phyloP scores from a whole-genome alignment of 1,140 invertebrate species.

The Diorhabda sublineata region DNA sequence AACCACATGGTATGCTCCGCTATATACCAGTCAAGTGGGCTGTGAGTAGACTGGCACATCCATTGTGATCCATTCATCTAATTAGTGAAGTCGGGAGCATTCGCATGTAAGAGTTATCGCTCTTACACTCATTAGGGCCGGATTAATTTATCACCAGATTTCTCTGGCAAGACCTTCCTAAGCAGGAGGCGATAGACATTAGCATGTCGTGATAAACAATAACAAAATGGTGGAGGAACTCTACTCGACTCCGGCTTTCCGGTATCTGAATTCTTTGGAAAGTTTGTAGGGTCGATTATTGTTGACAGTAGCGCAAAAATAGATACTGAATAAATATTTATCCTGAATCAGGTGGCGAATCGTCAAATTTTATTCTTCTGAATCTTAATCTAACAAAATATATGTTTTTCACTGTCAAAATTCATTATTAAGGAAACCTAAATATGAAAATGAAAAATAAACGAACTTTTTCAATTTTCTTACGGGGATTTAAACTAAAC shows the following conservation, averaged over 20 bases:
- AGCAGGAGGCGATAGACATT: constrained; percentile 1
- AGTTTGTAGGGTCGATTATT: no score
- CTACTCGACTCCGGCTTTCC: background rate
- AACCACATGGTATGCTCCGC: constrained; percentile 33
- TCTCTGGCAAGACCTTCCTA: constrained; percentile 8
- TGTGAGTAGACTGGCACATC: constrained; percentile 20
- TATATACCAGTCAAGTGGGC: constrained; percentile 38
- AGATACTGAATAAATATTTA: no score
- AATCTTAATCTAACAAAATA: no score
- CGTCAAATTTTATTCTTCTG: no score
- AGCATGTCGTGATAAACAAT: constrained; percentile 16
- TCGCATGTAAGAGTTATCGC: constrained; percentile 44
- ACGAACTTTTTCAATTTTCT: no score
- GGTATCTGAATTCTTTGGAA: no score
- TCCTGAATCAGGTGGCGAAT: no score
- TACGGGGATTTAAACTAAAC: no score
- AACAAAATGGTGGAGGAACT: constrained; percentile 21
- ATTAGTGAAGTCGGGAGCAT: constrained; percentile 42
- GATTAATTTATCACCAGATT: constrained; percentile 36
- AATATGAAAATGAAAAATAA: no score
- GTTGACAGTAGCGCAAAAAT: no score
- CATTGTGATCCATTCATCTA: constrained; percentile 45
- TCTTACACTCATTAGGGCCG: constrained; percentile 43
- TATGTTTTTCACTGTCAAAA: no score
- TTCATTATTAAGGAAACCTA: no score